phyloP scores from a whole-genome alignment of 2,113 vertebrate species.

The Sturnira hondurensis region DNA sequence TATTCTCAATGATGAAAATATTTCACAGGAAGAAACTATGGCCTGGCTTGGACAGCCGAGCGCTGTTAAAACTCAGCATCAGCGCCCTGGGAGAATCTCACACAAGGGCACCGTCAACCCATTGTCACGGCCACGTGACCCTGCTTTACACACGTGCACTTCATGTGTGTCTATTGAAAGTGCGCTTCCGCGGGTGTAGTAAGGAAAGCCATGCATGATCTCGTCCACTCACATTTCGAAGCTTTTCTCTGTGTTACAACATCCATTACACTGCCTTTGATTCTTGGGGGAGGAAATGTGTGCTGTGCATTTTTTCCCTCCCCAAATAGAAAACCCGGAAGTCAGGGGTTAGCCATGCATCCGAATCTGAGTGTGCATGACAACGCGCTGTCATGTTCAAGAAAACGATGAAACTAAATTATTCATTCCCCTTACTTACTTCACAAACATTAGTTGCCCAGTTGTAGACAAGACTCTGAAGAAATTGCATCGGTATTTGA shows the following conservation, averaged over 20 bases:
- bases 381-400: neutral
- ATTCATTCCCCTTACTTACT: neutral
- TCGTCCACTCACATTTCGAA: neutral
- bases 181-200: neutral
- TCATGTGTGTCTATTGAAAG: neutral
- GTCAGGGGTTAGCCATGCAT: neutral
- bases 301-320: neutral
- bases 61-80: neutral
- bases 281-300: neutral
- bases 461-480: neutral
- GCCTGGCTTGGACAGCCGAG: too few species aligned
- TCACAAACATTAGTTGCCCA: neutral
- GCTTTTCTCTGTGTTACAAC: neutral
- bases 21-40: neutral
- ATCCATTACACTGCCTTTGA: neutral
- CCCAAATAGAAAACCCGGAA: neutral
- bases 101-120: neutral
- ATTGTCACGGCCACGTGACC: neutral
- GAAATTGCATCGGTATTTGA: neutral
- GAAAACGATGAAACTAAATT: neutral
- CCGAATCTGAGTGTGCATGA: neutral
- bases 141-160: accelerated
- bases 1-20: neutral
- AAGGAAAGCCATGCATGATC: neutral
- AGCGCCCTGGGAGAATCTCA: too few species aligned